Evolutionary conservation across 2,888 invertebrate species (phyloP).

Genomic region (Embidobia sp.): DNA sequence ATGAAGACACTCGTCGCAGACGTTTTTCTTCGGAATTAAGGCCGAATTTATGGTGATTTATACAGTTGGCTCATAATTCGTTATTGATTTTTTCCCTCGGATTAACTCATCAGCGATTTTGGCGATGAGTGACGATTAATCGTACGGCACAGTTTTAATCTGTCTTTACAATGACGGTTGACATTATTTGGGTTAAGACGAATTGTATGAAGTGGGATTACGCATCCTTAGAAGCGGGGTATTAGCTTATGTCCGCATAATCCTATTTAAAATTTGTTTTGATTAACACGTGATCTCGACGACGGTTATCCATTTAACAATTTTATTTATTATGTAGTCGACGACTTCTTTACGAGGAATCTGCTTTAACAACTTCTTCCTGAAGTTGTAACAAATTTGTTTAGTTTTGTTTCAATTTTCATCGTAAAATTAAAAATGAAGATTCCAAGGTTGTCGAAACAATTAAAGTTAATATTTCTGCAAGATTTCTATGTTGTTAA

Average conservation of each 20-base stretch:
- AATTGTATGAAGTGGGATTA: slow-evolving; percentile 56
- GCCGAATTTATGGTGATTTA: slow-evolving; percentile 44
- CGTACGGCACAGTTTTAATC: slow-evolving; percentile 6
- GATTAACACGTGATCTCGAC: slow-evolving; percentile 49
- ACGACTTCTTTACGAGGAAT: too few species aligned
- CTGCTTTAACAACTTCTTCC: too few species aligned
- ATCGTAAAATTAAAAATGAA: too few species aligned
- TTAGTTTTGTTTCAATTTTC: too few species aligned
- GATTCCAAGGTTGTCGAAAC: too few species aligned
- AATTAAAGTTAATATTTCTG: too few species aligned
- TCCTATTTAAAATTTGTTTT: slow-evolving; percentile 62
- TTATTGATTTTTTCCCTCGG: slow-evolving; percentile 26
- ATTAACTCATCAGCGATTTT: slow-evolving; percentile 20
- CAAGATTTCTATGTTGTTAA: too few species aligned
- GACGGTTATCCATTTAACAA: slow-evolving; percentile 30
- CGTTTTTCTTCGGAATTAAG: slow-evolving; percentile 45
- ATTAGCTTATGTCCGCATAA: slow-evolving; percentile 47
- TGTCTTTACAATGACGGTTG: slow-evolving; percentile 16
- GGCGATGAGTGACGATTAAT: slow-evolving; percentile 15
- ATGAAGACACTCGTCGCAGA: slow-evolving; percentile 35
- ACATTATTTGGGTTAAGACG: slow-evolving; percentile 54
- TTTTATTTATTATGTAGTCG: too few species aligned
- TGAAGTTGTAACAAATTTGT: too few species aligned
- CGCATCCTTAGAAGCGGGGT: slow-evolving; percentile 56
- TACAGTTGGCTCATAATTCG: slow-evolving; percentile 22